Conservation (phyloP, 1,140 invertebrate species). For the Copidosoma floridanum region DNA sequence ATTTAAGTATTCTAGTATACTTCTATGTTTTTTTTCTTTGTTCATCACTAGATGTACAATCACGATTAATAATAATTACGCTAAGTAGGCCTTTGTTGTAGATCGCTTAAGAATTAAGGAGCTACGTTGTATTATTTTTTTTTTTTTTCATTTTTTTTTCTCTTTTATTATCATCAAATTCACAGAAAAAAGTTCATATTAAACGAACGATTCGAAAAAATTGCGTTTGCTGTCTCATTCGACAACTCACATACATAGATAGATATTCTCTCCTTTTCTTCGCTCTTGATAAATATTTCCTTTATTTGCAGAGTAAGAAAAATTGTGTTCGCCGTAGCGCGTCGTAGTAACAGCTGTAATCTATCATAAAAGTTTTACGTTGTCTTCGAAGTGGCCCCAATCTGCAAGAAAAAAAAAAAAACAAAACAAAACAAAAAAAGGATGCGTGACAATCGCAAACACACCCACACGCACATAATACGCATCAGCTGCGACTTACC, state of each 20-base stretch:
- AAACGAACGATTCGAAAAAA: constrained; percentile 14
- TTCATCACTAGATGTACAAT: constrained; percentile 29
- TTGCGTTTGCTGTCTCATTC: constrained; percentile 13
- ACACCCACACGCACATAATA: no score
- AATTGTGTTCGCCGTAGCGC: constrained; percentile 18
- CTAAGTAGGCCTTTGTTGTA: constrained; percentile 49
- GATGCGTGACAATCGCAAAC: no score
- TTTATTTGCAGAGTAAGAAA: constrained; percentile 23
- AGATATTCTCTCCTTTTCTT: no score
- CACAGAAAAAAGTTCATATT: constrained; percentile 10
- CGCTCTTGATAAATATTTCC: no score
- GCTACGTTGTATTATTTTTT: constrained; percentile 13
- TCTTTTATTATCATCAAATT: background rate
- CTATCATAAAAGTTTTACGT: constrained; percentile 46
- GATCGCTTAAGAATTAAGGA: constrained; percentile 38
- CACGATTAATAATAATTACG: constrained; percentile 11
- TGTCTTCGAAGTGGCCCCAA: constrained; percentile 54
- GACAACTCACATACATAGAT: no score
- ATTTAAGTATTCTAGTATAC: constrained; percentile 7
- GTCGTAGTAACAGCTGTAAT: constrained; percentile 33
- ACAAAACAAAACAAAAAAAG: no score
- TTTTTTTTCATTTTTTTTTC: constrained; percentile 9
- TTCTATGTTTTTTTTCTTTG: constrained; percentile 2
- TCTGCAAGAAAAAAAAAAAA: constrained; percentile 38
- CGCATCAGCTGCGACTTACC: no score